Conservation (phyloP, 2,888 invertebrate genomes). For the Crossocerus cetratus region DNA sequence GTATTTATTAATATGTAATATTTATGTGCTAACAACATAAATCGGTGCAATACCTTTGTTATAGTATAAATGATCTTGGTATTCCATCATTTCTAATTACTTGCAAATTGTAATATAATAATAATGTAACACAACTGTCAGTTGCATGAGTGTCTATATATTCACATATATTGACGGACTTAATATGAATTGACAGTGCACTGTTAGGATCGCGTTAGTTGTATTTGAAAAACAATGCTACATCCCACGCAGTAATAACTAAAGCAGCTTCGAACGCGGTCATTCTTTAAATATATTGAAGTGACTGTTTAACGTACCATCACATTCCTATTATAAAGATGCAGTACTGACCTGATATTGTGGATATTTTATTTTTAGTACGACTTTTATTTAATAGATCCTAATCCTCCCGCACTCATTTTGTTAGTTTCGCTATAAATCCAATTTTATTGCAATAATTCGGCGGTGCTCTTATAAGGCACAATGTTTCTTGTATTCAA, state of each 20-base stretch:
- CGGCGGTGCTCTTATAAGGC: too few species aligned
- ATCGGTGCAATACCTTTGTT: conserved; percentile 56
- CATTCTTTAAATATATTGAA: conserved; percentile 42
- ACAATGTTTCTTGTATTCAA: not conserved
- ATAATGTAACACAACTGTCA: conserved; percentile 52
- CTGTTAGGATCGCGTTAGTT: conserved; percentile 27
- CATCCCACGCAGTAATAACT: conserved; percentile 27
- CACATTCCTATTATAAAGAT: conserved; percentile 37
- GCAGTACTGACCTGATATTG: too few species aligned
- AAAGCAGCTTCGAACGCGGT: conserved; percentile 36
- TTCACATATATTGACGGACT: conserved; percentile 40
- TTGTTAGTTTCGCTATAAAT: too few species aligned
- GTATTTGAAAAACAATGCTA: conserved; percentile 33
- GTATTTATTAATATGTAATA: conserved; percentile 39
- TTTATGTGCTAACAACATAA: conserved; percentile 41
- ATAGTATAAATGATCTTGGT: conserved; percentile 44
- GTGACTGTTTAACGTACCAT: conserved; percentile 38
- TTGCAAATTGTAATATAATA: conserved; percentile 56
- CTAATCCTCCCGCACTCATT: too few species aligned
- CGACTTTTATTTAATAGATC: conserved; percentile 7
- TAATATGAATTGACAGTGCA: conserved; percentile 23
- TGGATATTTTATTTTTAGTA: conserved; percentile 36
- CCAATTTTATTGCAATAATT: too few species aligned
- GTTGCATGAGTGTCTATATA: conserved; percentile 63
- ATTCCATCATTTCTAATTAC: conserved; percentile 51